phyloP scores from a whole-genome alignment of 2,797 vertebrate species.

The Sitta carolinensis region DNA sequence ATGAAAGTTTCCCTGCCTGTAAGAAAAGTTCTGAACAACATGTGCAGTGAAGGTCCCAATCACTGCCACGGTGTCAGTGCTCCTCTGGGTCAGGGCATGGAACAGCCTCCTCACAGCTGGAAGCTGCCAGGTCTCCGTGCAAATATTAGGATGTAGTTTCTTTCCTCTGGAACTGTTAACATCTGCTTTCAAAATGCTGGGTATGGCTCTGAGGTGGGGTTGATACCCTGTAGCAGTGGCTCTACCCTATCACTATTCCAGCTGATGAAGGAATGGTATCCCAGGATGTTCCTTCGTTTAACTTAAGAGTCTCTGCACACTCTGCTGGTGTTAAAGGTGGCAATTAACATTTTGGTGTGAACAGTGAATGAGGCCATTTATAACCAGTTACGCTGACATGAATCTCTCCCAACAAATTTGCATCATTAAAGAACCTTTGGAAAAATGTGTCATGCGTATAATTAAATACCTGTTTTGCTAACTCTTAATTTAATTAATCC shows the following conservation, averaged over 20 bases:
- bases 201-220: background rate
- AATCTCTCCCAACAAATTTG: constrained; percentile 49
- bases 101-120: background rate
- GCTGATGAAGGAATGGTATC: background rate
- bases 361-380: constrained; percentile 1
- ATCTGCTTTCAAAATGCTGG: background rate
- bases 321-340: background rate
- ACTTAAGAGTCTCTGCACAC: background rate
- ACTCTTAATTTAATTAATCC: constrained; percentile 61
- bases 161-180: background rate
- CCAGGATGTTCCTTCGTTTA: background rate
- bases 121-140: background rate
- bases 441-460: constrained; percentile 53
- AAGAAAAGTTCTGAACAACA: background rate
- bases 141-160: background rate
- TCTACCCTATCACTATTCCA: background rate
- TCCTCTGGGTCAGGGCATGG: background rate
- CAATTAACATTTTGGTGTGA: constrained; percentile 4
- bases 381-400: constrained; percentile 2
- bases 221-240: background rate
- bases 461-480: constrained; percentile 67
- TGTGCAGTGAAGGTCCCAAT: background rate
- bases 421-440: constrained; percentile 52
- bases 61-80: background rate
- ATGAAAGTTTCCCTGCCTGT: background rate